Percentiles rank a stretch among this genome's conserved stretches.
These are phyloP conservation scores for Thecocarcelia acutangulata DNA, from an alignment of 2,888 invertebrate species.

Conservation along the genomic window DNA sequence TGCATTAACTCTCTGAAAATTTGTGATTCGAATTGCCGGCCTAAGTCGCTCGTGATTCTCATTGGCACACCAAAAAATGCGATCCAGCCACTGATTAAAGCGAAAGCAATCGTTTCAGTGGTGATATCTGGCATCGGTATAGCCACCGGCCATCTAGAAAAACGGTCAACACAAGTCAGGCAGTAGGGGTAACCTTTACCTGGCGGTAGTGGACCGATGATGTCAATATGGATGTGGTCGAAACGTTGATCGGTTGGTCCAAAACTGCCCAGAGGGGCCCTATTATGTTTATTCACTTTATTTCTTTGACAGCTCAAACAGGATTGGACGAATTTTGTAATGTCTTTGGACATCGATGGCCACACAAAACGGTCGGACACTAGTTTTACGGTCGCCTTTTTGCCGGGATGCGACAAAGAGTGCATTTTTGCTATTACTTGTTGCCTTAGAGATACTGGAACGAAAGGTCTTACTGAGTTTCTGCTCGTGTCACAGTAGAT, in stretches of 20 bases:
- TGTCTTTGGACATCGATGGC: conserved; percentile 62
- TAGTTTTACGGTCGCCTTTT: conserved; percentile 45
- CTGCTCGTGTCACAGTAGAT: conserved; percentile 58
- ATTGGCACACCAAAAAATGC: too few species aligned
- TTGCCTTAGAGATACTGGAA: conserved; percentile 33
- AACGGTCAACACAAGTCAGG: too few species aligned
- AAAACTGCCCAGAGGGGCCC: conserved; percentile 29
- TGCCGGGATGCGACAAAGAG: conserved; percentile 47
- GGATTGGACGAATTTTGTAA: conserved; percentile 26
- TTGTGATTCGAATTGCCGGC: too few species aligned
- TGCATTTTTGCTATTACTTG: conserved; percentile 47
- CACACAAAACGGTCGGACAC: conserved; percentile 54
- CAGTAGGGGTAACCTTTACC: conserved; percentile 63
- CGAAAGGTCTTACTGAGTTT: conserved; percentile 44
- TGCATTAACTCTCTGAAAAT: too few species aligned
- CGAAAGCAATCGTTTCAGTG: too few species aligned
- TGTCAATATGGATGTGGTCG: conserved; percentile 79
- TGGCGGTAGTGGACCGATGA: conserved; percentile 67
- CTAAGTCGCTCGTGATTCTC: too few species aligned
- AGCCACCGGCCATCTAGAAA: too few species aligned
- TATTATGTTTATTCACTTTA: conserved; percentile 46
- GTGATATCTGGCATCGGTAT: too few species aligned
- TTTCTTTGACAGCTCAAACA: conserved; percentile 56
- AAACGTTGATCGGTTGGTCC: conserved; percentile 69
- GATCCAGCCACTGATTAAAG: too few species aligned